Conservation (phyloP, 2,888 invertebrate genomes). For the Trachelus troglodyta region DNA sequence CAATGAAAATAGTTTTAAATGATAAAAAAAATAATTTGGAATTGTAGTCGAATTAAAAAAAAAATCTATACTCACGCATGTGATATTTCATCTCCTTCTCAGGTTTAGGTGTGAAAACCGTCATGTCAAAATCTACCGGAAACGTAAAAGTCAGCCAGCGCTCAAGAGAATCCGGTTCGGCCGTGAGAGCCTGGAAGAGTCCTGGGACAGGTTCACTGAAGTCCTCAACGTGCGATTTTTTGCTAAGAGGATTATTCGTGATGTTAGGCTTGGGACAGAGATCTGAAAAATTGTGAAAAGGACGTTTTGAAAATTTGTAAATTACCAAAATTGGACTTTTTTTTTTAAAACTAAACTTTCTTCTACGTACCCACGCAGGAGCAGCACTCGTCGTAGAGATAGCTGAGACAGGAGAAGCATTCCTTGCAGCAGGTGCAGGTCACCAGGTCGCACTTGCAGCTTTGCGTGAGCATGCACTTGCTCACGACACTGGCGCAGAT, state of each 20-base stretch:
- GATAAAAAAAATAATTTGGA: not conserved
- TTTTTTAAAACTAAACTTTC: not conserved
- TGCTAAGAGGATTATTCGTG: slow-evolving; percentile 78
- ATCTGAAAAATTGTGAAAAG: slow-evolving; percentile 70
- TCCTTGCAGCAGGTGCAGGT: slow-evolving; percentile 96
- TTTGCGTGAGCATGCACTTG: slow-evolving; percentile 95
- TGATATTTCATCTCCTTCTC: slow-evolving; percentile 79
- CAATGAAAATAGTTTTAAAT: not conserved
- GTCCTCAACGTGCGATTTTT: slow-evolving; percentile 89
- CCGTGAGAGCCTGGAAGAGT: slow-evolving; percentile 84
- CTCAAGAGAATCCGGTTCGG: slow-evolving; percentile 79
- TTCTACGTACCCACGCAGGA: slow-evolving; percentile 91
- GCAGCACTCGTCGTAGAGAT: slow-evolving; percentile 93
- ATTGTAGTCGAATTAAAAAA: not conserved
- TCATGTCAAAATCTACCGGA: slow-evolving; percentile 79
- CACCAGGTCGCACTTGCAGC: slow-evolving; percentile 94
- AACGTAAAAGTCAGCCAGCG: slow-evolving; percentile 89
- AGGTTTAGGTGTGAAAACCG: slow-evolving; percentile 73
- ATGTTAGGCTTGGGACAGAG: slow-evolving; percentile 89
- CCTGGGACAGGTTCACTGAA: slow-evolving; percentile 84
- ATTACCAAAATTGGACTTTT: not conserved
- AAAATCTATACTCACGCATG: slow-evolving; percentile 72
- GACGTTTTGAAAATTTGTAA: slow-evolving; percentile 6
- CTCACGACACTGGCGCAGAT: slow-evolving; percentile 96
- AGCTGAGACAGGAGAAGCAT: slow-evolving; percentile 89